phyloP scores from a whole-genome alignment of 2,113 vertebrate genomes.

The Colaptes auratus region DNA sequence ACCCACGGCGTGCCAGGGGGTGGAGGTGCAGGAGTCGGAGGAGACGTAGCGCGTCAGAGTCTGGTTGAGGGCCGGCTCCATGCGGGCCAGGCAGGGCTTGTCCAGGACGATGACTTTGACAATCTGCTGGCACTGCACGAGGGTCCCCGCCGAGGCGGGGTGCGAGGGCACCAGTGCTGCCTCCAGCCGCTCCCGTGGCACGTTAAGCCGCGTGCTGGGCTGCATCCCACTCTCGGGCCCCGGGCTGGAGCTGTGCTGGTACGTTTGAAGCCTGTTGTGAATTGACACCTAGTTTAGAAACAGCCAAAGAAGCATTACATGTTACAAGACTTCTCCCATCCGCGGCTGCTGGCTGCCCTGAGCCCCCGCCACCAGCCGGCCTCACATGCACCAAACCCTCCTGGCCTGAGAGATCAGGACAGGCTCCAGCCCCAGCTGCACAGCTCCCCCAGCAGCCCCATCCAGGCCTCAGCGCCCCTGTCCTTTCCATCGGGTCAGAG shows the following conservation, averaged over 20 bases:
- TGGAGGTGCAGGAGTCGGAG: conserved; percentile 90
- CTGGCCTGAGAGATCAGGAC: background rate
- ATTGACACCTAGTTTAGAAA: conserved; percentile 99
- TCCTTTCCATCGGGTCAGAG: background rate
- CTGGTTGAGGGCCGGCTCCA: conserved; percentile 95
- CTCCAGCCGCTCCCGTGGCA: conserved; percentile 81
- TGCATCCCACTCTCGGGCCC: conserved; percentile 87
- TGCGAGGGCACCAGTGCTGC: conserved; percentile 79
- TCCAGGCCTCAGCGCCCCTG: conserved; percentile 27
- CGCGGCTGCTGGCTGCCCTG: conserved; percentile 75
- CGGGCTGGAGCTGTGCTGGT: conserved; percentile 91
- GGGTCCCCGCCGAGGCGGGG: conserved; percentile 88
- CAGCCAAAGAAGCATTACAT: conserved; percentile 99
- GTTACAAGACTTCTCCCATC: conserved; percentile 93
- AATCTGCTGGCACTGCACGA: conserved; percentile 99
- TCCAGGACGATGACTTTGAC: conserved; percentile 99
- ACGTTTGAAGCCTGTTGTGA: conserved; percentile 99
- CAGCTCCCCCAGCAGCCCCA: background rate
- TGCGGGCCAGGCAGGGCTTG: conserved; percentile 91
- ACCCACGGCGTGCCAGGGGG: conserved; percentile 80
- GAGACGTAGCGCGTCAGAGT: conserved; percentile 90
- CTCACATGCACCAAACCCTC: background rate
- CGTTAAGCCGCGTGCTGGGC: conserved; percentile 87
- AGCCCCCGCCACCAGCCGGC: background rate
- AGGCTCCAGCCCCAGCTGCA: background rate